Evolutionary conservation across 2,888 invertebrate species (phyloP).

Genomic region (Agrochola lychnidis): DNA sequence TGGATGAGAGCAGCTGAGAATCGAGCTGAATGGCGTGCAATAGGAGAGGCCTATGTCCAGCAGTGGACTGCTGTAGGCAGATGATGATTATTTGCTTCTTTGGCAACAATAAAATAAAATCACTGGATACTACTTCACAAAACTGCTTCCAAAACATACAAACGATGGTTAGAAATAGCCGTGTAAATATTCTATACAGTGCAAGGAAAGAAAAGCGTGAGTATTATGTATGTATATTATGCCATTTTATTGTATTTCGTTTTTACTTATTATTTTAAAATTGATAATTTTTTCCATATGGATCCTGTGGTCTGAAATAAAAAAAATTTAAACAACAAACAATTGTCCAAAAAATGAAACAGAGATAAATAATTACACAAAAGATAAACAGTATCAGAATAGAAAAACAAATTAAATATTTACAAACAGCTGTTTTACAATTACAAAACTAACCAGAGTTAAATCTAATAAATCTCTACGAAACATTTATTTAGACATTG

Average conservation of each 20-base stretch:
- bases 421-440: slow-evolving; percentile 2
- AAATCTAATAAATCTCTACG: slow-evolving; percentile 24
- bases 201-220: no score
- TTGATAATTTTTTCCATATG: background rate
- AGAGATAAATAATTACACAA: background rate
- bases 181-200: no score
- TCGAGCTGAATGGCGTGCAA: no score
- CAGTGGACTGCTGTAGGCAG: no score
- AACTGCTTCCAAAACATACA: background rate
- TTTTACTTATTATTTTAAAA: no score
- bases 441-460: slow-evolving; percentile 16
- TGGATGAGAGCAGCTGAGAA: no score
- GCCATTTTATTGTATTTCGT: no score
- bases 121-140: no score
- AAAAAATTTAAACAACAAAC: background rate
- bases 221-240: no score
- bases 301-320: background rate
- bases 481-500: slow-evolving; percentile 34
- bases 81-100: no score
- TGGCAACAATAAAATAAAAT: no score
- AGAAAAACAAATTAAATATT: slow-evolving; percentile 7
- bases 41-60: no score
- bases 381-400: background rate
- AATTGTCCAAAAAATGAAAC: background rate
- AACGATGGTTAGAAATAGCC: background rate